Conservation (phyloP, 1,140 invertebrate species). For the Drosophila pseudoobscura region DNA sequence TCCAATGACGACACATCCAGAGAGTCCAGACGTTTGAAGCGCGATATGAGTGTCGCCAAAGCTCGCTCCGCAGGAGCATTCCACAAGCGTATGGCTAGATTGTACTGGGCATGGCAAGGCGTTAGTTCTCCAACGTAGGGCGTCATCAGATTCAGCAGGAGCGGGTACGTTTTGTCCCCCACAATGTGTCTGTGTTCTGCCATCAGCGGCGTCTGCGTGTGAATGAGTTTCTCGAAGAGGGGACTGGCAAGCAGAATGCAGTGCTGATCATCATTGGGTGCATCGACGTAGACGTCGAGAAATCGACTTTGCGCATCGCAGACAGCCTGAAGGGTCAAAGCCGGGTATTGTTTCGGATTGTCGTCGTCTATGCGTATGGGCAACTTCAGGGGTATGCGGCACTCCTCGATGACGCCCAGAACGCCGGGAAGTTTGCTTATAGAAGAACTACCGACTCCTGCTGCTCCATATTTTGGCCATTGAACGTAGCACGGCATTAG, state of each 20-base stretch:
- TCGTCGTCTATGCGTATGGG: slow-evolving; percentile 13
- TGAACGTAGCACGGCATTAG: slow-evolving; percentile 31
- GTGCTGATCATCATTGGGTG: slow-evolving; percentile 23
- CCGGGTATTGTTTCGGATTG: not conserved
- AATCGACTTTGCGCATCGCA: slow-evolving; percentile 43
- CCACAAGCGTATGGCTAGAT: slow-evolving; percentile 34
- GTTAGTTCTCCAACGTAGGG: slow-evolving; percentile 26
- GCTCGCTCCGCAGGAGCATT: slow-evolving; percentile 31
- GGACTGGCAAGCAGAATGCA: slow-evolving; percentile 37
- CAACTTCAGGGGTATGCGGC: slow-evolving; percentile 26
- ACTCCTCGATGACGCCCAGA: slow-evolving; percentile 45
- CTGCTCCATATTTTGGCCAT: slow-evolving; percentile 24
- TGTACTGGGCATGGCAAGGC: slow-evolving; percentile 36
- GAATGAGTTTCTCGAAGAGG: slow-evolving; percentile 36
- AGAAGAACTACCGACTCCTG: not conserved
- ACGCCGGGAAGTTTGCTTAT: slow-evolving; percentile 28
- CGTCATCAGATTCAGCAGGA: slow-evolving; percentile 49
- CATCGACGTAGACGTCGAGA: slow-evolving; percentile 42
- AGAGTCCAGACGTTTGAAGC: slow-evolving; percentile 30
- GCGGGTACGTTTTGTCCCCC: slow-evolving; percentile 38
- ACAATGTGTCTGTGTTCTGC: slow-evolving; percentile 38
- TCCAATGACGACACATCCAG: slow-evolving; percentile 34
- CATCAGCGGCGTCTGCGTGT: slow-evolving; percentile 28
- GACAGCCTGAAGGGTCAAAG: slow-evolving; percentile 34
- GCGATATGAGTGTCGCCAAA: slow-evolving; percentile 31